These are phyloP conservation scores for Vulpes lagopus DNA, from an alignment of 2,113 vertebrate genomes.

Conservation along the genomic window DNA sequence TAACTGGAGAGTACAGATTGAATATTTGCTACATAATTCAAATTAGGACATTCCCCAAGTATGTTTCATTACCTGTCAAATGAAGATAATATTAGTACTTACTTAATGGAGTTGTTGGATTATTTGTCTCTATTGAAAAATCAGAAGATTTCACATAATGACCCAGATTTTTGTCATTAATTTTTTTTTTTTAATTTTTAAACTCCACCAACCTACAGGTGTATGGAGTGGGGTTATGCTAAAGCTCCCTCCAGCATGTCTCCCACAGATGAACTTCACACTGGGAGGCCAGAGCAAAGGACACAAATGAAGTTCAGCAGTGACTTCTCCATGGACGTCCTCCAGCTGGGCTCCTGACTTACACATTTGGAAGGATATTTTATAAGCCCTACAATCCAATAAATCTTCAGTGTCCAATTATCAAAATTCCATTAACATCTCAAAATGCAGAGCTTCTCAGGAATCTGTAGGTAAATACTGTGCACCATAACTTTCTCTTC, in stretches of 20 bases:
- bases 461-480: background rate
- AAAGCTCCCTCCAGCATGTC: background rate
- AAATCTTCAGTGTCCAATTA: slow-evolving; percentile 21
- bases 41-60: background rate
- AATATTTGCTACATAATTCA: background rate
- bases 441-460: background rate
- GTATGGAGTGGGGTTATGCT: fast-evolving
- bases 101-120: background rate
- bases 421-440: slow-evolving; percentile 46
- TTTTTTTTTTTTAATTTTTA: background rate
- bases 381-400: slow-evolving; percentile 35
- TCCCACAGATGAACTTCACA: background rate
- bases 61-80: background rate
- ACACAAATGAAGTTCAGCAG: background rate
- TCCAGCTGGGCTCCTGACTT: background rate
- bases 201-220: background rate
- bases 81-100: background rate
- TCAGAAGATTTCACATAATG: background rate
- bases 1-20: background rate
- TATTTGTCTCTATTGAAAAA: background rate
- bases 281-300: background rate
- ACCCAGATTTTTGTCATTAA: background rate
- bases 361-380: background rate
- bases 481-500: background rate
- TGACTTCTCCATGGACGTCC: background rate